These are phyloP conservation scores for Sicus ferrugineus DNA, from an alignment of 2,888 invertebrate genomes.

Conservation along the genomic window DNA sequence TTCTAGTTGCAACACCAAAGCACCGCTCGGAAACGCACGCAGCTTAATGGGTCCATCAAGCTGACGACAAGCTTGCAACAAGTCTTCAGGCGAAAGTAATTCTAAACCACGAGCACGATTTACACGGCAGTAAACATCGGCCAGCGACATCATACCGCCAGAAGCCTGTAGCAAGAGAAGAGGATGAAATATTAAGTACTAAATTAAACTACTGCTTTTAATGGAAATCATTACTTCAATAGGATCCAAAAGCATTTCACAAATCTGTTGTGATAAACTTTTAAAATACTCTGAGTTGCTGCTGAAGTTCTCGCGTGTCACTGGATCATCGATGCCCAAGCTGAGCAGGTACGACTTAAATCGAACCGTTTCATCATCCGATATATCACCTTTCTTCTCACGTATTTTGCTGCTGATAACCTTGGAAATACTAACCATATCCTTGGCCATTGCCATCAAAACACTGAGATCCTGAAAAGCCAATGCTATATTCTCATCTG, in stretches of 20 bases:
- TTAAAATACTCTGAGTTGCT: constrained; percentile 85
- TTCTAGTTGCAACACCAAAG: constrained; percentile 88
- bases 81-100: constrained; percentile 95
- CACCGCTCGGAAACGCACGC: constrained; percentile 91
- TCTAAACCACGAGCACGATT: constrained; percentile 96
- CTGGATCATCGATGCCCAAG: constrained; percentile 97
- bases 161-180: constrained; percentile 70
- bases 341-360: constrained; percentile 97
- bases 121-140: constrained; percentile 96
- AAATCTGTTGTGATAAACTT: constrained; percentile 86
- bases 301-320: constrained; percentile 89
- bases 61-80: constrained; percentile 87
- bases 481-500: constrained; percentile 88
- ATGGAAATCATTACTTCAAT: constrained; percentile 70
- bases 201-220: neutral
- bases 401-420: constrained; percentile 91
- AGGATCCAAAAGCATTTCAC: constrained; percentile 80
- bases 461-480: constrained; percentile 96
- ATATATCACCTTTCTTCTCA: constrained; percentile 93
- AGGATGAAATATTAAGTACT: neutral
- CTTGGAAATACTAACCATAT: constrained; percentile 94
- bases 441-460: constrained; percentile 95
- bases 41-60: constrained; percentile 76
- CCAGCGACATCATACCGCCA: constrained; percentile 95
- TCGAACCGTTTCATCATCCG: constrained; percentile 95